Evolutionary conservation across 2,113 vertebrate genomes (phyloP), one percentile per base, ranked within the genome.

Genomic region (Chaetodon trifascialis): DNA sequence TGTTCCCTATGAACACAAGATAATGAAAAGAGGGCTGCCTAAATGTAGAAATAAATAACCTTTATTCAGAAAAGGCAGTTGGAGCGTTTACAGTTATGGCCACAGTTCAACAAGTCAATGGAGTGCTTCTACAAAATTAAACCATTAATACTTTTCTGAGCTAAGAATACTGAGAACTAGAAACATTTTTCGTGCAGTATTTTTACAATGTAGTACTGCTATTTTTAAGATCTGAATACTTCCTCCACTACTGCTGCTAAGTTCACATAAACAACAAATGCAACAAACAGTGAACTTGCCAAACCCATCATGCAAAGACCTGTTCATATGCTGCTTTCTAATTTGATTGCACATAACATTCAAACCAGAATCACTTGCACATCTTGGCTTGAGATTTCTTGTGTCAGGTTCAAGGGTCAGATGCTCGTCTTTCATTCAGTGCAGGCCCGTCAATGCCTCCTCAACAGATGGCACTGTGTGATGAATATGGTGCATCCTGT

Each of bases 1-100:
- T 75, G 70, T 67, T 78, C 44, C 55, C 51, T 19, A 5, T 38
- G n/a, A 79, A 65, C 58, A 65, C 0, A 1, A 46, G 42, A 75
- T 51, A 38, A 83, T 76, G 64, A 40, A 21, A 80, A 23, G 9
- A 30, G 14, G 3, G n/a, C 16, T 5, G 17, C 4, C n/a, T 30
- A 42, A 68, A 60, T 59, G 40, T 17, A 44, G 4, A 54, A 25
- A 40, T 82, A 49, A 74, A 62, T 54, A 23, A 65, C 34, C 30
- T 59, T 56, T 7, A 23, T 19, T 63, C 44, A 17, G 17, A 4
- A 23, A 17, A 49, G 36, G 23, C 17, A 4, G 70, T 30, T 36
- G 23, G 3, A 44, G 42, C 68, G 51, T 64, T 34, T 21, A 42
- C 52, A 65, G 58, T 40, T 73, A 12, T 19, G 8, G 55, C n/a